These are phyloP conservation scores for Cossypha dichroa DNA, from an alignment of 2,797 vertebrate genomes.

Conservation along the genomic window DNA sequence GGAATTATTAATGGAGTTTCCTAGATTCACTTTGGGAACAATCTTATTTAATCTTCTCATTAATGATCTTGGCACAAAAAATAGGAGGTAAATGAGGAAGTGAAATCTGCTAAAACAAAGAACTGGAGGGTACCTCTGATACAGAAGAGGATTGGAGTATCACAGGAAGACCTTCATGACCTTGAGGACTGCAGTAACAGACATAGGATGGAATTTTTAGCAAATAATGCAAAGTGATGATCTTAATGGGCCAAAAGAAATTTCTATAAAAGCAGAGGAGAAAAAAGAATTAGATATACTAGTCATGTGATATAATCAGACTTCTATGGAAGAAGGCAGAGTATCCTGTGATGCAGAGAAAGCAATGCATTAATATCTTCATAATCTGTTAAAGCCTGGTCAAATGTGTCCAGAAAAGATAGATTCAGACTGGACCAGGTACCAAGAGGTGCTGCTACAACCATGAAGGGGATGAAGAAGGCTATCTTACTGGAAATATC, in stretches of 20 bases:
- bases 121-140: background rate
- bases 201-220: background rate
- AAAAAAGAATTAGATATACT: background rate
- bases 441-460: background rate
- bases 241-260: background rate
- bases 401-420: background rate
- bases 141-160: background rate
- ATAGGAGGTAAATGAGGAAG: background rate
- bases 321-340: background rate
- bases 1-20: background rate
- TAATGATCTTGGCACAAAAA: constrained; percentile 21
- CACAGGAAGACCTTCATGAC: background rate
- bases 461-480: background rate
- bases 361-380: background rate
- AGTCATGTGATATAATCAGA: background rate
- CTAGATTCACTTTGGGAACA: background rate
- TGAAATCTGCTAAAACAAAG: background rate
- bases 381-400: background rate
- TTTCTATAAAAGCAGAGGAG: background rate
- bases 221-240: background rate
- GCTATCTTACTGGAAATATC: background rate
- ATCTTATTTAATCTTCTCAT: constrained; percentile 33
- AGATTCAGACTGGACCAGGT: background rate
- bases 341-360: background rate
- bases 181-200: background rate